Evolutionary conservation across 2,797 vertebrate species (phyloP).

Genomic region (Coendou prehensilis): DNA sequence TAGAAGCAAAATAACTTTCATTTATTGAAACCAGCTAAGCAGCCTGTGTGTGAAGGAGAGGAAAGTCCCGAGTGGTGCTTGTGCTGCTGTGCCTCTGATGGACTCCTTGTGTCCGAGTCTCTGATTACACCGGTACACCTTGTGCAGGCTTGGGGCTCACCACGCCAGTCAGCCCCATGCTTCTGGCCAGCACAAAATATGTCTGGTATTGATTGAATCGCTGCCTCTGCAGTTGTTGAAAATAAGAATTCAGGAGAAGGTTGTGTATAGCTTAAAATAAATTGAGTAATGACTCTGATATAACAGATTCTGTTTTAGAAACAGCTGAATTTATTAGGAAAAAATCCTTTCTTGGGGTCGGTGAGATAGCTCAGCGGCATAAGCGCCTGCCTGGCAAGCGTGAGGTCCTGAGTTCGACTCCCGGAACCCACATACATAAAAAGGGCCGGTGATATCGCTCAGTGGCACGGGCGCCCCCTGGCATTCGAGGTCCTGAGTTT

Average conservation of each 20-base stretch:
- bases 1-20: constrained; percentile 40
- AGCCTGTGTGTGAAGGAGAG: constrained; percentile 73
- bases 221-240: constrained; percentile 59
- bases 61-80: constrained; percentile 63
- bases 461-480: too few relatives aligned
- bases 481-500: too few relatives aligned
- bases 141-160: constrained; percentile 64
- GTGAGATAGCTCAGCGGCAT: too few relatives aligned
- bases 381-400: too few relatives aligned
- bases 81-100: not conserved
- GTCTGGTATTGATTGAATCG: constrained; percentile 63
- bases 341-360: not conserved
- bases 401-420: too few relatives aligned
- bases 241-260: not conserved
- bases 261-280: constrained; percentile 55
- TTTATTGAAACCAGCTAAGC: constrained; percentile 72
- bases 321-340: constrained; percentile 31
- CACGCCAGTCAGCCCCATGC: constrained; percentile 59
- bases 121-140: constrained; percentile 76
- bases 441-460: too few relatives aligned
- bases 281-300: constrained; percentile 41
- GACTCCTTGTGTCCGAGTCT: constrained; percentile 64
- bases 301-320: constrained; percentile 63
- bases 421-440: too few relatives aligned
- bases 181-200: constrained; percentile 63